A percentile compares a stretch with the other conserved stretches of the same genome.
Evolutionary conservation across 1,140 invertebrate genomes (phyloP).

Genomic region (Halictus rubicundus): DNA sequence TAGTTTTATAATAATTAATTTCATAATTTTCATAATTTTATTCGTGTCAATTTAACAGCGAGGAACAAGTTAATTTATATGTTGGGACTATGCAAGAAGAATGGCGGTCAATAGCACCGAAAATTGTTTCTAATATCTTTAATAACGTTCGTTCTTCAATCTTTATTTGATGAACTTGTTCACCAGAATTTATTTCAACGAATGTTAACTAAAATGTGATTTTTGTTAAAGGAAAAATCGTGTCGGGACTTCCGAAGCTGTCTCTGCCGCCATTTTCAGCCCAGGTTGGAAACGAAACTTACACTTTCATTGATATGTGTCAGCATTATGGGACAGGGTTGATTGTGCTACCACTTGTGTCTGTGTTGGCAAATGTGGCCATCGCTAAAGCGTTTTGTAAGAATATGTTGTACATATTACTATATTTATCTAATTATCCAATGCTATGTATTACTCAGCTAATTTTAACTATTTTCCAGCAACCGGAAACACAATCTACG

Average conservation of each 20-base stretch:
- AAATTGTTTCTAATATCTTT: no score
- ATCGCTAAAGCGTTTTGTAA: slow-evolving; percentile 90
- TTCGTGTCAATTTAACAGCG: no score
- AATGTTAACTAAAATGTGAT: background rate
- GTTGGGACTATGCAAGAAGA: no score
- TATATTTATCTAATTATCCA: no score
- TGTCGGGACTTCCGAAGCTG: slow-evolving; percentile 83
- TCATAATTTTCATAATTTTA: no score
- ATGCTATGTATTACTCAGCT: no score
- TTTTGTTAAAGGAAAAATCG: slow-evolving; percentile 80
- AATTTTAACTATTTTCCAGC: slow-evolving; percentile 67
- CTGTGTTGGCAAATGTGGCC: slow-evolving; percentile 88
- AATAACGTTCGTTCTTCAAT: no score
- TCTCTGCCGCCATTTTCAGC: slow-evolving; percentile 81
- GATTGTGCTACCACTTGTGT: slow-evolving; percentile 86
- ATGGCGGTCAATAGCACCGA: no score
- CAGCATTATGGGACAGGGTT: slow-evolving; percentile 84
- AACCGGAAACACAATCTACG: slow-evolving; percentile 81
- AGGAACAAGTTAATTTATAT: no score
- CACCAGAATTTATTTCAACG: no score
- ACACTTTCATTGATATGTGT: slow-evolving; percentile 82
- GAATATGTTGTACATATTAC: slow-evolving; percentile 50
- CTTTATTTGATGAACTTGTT: no score
- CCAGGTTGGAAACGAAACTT: slow-evolving; percentile 81
- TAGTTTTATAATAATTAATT: no score